These are phyloP conservation scores for Remorina albescens DNA, from an alignment of 2,797 vertebrate genomes.

Conservation along the genomic window DNA sequence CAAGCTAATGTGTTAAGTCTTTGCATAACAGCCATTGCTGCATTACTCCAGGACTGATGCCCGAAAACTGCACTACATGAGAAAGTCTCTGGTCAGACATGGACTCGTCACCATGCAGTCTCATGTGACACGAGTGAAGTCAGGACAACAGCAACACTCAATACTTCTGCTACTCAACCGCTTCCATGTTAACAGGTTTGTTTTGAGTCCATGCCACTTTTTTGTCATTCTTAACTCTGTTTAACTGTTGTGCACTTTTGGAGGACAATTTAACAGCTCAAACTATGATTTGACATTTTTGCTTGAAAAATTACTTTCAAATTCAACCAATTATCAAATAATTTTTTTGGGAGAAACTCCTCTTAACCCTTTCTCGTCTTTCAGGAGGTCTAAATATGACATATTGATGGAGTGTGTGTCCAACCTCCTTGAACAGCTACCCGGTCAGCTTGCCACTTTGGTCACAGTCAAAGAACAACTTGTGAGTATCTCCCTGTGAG, in stretches of 20 bases:
- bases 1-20: background rate
- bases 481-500: conserved; percentile 79
- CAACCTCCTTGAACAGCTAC: conserved; percentile 83
- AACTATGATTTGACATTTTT: too few relatives aligned
- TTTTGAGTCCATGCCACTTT: background rate
- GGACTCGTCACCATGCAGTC: conserved; percentile 93
- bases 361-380: background rate
- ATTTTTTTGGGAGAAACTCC: background rate
- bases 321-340: too few relatives aligned
- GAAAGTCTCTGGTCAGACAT: conserved; percentile 89
- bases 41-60: conserved; percentile 89
- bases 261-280: too few relatives aligned
- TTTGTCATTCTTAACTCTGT: background rate
- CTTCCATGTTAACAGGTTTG: conserved; percentile 93
- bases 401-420: conserved; percentile 93
- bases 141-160: conserved; percentile 91
- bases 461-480: conserved; percentile 86
- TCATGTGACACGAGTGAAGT: conserved; percentile 85
- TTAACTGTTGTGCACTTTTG: background rate
- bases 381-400: conserved; percentile 94
- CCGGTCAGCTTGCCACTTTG: conserved; percentile 84
- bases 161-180: conserved; percentile 94
- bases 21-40: conserved; percentile 9
- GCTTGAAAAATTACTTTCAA: too few relatives aligned
- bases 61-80: conserved; percentile 94